Evolutionary conservation across 2,113 vertebrate genomes (phyloP).

Genomic region (Siniperca chuatsi): DNA sequence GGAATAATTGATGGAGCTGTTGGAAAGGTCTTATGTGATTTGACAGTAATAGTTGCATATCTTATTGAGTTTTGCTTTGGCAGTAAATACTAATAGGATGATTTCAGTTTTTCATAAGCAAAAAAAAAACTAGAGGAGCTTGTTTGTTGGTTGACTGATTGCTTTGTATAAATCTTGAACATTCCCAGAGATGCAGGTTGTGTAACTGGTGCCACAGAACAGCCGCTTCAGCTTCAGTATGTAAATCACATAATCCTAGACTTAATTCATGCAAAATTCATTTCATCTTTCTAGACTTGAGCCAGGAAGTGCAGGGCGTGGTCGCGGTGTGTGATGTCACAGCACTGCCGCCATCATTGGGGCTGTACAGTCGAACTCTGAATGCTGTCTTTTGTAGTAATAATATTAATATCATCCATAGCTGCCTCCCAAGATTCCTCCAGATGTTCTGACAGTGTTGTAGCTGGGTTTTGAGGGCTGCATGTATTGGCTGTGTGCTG

Average conservation of each 20-base stretch:
- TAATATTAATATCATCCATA: constrained; percentile 56
- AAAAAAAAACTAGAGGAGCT: not conserved
- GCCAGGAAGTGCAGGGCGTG: constrained; percentile 62
- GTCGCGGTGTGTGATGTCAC: constrained; percentile 51
- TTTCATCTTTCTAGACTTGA: constrained; percentile 47
- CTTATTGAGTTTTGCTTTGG: constrained; percentile 22
- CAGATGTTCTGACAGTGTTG: constrained; percentile 70
- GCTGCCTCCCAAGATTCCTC: constrained; percentile 67
- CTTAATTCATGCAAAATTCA: constrained; percentile 46
- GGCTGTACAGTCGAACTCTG: constrained; percentile 63
- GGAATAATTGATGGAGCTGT: constrained; percentile 25
- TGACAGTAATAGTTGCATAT: constrained; percentile 16
- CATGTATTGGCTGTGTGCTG: constrained; percentile 79
- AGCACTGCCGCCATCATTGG: constrained; percentile 21
- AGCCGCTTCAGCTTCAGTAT: constrained; percentile 41
- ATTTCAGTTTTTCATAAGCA: constrained; percentile 12
- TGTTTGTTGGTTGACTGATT: constrained; percentile 42
- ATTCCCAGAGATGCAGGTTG: constrained; percentile 51
- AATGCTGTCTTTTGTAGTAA: constrained; percentile 60
- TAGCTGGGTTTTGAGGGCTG: constrained; percentile 78
- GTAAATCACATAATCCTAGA: constrained; percentile 24
- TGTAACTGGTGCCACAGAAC: constrained; percentile 38
- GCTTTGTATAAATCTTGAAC: constrained; percentile 54
- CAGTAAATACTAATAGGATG: not conserved
- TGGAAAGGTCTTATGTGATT: constrained; percentile 8